phyloP scores from a whole-genome alignment of 64 coral and sea anemone species.

The Stichodactyla mertensii region DNA sequence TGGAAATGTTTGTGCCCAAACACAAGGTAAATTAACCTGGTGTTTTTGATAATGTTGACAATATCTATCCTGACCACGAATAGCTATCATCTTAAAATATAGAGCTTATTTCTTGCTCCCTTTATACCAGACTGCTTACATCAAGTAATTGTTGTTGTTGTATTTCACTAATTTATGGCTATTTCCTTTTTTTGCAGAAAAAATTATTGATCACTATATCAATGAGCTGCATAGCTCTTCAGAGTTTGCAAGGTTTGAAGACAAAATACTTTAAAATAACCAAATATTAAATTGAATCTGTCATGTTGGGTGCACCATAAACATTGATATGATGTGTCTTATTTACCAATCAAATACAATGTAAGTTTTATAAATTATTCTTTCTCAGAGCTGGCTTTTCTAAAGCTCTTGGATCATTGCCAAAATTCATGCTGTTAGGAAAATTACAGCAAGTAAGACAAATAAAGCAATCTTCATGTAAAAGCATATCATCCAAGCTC shows the following conservation, averaged over 20 bases:
- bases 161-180: background rate
- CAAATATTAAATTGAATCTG: no score
- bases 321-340: no score
- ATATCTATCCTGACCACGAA: no score
- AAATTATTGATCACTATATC: conserved; percentile 54
- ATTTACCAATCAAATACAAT: no score
- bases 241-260: conserved; percentile 61
- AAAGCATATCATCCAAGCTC: background rate
- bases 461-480: background rate
- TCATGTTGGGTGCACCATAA: no score
- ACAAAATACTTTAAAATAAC: no score
- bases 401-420: conserved; percentile 73
- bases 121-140: no score
- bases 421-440: conserved; percentile 75
- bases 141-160: no score
- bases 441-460: conserved; percentile 47
- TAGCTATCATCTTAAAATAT: no score
- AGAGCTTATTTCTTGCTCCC: no score
- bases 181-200: conserved; percentile 44
- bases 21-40: conserved; percentile 66
- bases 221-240: conserved; percentile 59
- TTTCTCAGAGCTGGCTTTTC: conserved; percentile 68
- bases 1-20: conserved; percentile 42
- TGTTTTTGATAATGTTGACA: no score
- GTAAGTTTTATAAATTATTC: background rate